Conservation (phyloP, 2,113 vertebrate genomes). For the Zingel zingel region DNA sequence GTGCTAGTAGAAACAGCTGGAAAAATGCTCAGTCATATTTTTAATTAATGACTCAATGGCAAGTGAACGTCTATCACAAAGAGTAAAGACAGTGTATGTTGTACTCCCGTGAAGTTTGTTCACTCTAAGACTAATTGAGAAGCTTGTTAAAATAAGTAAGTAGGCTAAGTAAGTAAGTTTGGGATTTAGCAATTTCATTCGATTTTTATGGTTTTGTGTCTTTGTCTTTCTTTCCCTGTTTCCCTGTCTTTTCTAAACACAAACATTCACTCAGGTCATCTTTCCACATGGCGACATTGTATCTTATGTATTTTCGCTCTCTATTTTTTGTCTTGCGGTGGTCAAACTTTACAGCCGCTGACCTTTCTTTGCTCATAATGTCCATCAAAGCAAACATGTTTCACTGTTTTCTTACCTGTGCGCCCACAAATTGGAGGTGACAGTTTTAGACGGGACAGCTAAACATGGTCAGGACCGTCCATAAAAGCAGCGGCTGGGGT, state of each 20-base stretch:
- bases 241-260: conserved; percentile 24
- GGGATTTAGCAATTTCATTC: background rate
- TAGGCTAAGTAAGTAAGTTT: too few relatives aligned
- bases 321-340: conserved; percentile 28
- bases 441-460: conserved; percentile 46
- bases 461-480: conserved; percentile 18
- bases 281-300: background rate
- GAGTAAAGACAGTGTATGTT: conserved; percentile 8
- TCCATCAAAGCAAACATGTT: conserved; percentile 45
- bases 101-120: background rate
- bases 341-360: conserved; percentile 56
- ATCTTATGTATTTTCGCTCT: conserved; percentile 24
- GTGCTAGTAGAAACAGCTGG: background rate
- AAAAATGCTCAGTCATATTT: background rate
- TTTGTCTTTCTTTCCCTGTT: background rate
- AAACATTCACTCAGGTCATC: conserved; percentile 12
- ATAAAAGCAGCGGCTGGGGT: conserved; percentile 58
- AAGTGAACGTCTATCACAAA: conserved; percentile 7
- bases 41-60: conserved; percentile 2
- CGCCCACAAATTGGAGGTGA: conserved; percentile 58
- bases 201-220: background rate
- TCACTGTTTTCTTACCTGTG: conserved; percentile 54
- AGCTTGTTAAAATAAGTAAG: background rate
- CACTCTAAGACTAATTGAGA: background rate
- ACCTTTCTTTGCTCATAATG: conserved; percentile 45